Evolutionary conservation across 2,797 vertebrate genomes (phyloP).

Genomic region (Paguma larvata): DNA sequence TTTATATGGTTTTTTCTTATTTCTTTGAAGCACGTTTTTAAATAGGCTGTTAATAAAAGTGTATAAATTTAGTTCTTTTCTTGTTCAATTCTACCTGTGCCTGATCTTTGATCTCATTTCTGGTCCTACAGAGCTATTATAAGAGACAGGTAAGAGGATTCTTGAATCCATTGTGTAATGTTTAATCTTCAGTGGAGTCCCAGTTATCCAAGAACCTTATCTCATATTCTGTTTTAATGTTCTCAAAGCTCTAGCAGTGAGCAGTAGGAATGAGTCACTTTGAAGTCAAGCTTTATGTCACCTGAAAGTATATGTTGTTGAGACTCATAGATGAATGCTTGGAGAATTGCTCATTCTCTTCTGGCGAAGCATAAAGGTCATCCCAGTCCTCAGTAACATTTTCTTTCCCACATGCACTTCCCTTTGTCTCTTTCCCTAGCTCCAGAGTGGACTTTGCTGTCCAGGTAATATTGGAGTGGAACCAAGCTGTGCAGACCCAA

Average conservation of each 20-base stretch:
- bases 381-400: background rate
- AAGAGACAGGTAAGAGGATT: slow-evolving; percentile 47
- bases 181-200: slow-evolving; percentile 43
- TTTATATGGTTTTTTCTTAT: background rate
- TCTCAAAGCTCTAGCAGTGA: background rate
- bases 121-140: background rate
- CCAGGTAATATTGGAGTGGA: background rate
- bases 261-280: slow-evolving; percentile 19
- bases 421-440: background rate
- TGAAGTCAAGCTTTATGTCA: slow-evolving; percentile 35
- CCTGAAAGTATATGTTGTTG: background rate
- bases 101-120: slow-evolving; percentile 66
- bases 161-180: slow-evolving; percentile 49
- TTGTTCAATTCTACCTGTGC: slow-evolving; percentile 4
- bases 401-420: background rate
- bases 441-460: background rate
- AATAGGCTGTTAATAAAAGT: slow-evolving; percentile 57
- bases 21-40: slow-evolving; percentile 62
- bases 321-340: background rate
- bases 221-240: slow-evolving; percentile 38
- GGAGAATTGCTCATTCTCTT: background rate
- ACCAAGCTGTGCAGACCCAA: background rate
- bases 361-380: slow-evolving; percentile 12
- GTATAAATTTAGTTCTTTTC: slow-evolving; percentile 62
- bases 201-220: slow-evolving; percentile 50